These are phyloP conservation scores for Ifrita kowaldi DNA, from an alignment of 2,113 vertebrate species.

Conservation along the genomic window DNA sequence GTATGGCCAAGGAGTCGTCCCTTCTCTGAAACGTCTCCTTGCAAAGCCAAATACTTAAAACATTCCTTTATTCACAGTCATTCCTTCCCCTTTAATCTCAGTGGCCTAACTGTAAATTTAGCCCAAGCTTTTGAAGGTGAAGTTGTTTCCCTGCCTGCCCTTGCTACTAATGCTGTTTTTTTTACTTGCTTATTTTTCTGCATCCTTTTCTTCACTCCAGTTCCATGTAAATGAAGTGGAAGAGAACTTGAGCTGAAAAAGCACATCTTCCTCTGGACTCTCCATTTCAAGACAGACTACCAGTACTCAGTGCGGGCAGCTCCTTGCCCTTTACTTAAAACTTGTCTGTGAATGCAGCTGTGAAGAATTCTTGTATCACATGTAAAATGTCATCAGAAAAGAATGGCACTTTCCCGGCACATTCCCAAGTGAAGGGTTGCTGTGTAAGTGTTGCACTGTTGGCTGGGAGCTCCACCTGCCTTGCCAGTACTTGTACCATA, in stretches of 20 bases:
- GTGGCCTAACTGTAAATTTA: neutral
- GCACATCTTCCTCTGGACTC: neutral
- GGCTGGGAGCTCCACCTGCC: neutral
- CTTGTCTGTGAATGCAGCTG: fast-evolving
- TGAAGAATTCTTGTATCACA: neutral
- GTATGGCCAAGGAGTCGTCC: neutral
- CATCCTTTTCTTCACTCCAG: neutral
- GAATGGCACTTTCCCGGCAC: neutral
- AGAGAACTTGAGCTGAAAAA: neutral
- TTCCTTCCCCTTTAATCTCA: neutral
- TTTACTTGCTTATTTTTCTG: neutral
- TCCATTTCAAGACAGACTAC: neutral
- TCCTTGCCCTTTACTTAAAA: neutral
- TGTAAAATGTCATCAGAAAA: neutral
- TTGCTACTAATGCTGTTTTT: neutral
- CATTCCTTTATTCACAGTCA: neutral
- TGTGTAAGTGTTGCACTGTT: fast-evolving
- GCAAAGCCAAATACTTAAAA: neutral
- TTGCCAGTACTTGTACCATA: fast-evolving
- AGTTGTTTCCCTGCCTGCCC: neutral
- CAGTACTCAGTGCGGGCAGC: neutral
- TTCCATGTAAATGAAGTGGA: neutral
- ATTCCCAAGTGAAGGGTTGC: neutral
- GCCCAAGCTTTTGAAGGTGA: neutral
- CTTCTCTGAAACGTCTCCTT: neutral